Evolutionary conservation across 1,140 invertebrate genomes (phyloP), one percentile per base, ranked within the genome.

Genomic region (Heliothis virescens): DNA sequence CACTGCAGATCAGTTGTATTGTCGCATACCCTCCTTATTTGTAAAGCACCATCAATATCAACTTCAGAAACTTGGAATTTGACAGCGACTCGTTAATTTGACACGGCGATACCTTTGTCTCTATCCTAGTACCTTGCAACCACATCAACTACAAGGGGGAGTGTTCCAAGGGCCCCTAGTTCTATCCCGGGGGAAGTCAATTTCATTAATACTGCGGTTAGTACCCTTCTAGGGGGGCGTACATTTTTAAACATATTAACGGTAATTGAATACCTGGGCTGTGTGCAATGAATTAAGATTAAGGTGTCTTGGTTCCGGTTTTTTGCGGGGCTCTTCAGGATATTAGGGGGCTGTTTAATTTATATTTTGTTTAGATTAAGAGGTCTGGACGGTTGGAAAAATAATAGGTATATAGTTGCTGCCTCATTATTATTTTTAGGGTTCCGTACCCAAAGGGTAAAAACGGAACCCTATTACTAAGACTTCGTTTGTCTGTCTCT

Each of bases 171-270:
- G 80, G 81, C 74, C 73, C 79, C 80, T 74, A 60, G 74, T 81
- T 86, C 82, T 50, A 76, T 87, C 92, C 83, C 91, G 15, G 62
- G 91, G 91, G 91, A 92, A 86, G 85, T 86, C 87, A 92, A 94
- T 92, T 94, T 94, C 91, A 94, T 94, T 92, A 91, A 91, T 91
- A 86, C 87, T 90, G 90, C 82, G 88, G 89, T 88, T 57, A 57
- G 77, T 83, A 82, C 79, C 77, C 81, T 77, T 79, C 73, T 81
- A 65, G 71, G 83, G 86, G 87, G 89, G 86, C 86, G 71, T 89
- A 88, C 86, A 89, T 90, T 92, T 91, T 92, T 92, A 91, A 93
- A 90, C 89, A 88, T 87, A 90, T 91, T 89, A 86, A 87, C 85
- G 85, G 67, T 89, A 91, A 91, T 90, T 87, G 87, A 89, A 88